Percentiles rank a stretch among this genome's conserved stretches.
These are phyloP conservation scores for Mesochorus sp. DNA, from an alignment of 2,888 invertebrate genomes.

Conservation along the genomic window DNA sequence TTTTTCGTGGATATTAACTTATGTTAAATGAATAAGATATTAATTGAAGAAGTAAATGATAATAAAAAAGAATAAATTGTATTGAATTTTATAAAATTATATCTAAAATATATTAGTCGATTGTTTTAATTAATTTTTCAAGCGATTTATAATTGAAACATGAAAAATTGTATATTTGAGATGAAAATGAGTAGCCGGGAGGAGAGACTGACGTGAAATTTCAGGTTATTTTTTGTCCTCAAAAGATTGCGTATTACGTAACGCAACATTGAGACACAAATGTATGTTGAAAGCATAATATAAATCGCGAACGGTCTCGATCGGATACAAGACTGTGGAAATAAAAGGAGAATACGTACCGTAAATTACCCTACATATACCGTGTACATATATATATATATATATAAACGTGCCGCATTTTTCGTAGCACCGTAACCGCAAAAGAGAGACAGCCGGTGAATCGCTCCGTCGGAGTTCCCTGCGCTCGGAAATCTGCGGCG, in stretches of 20 bases:
- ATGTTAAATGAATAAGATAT: too few species aligned
- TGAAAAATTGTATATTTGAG: too few species aligned
- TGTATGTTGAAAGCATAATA: background rate
- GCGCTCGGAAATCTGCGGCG: conserved; percentile 70
- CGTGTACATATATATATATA: background rate
- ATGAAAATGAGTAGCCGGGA: too few species aligned
- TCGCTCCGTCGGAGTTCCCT: conserved; percentile 56
- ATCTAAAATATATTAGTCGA: too few species aligned
- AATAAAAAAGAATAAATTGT: too few species aligned
- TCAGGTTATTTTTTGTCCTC: background rate
- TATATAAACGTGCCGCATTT: conserved; percentile 2
- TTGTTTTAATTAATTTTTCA: too few species aligned
- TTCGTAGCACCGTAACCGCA: conserved; percentile 47
- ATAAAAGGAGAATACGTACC: background rate
- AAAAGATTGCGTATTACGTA: background rate
- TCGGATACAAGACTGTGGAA: background rate
- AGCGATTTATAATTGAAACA: too few species aligned
- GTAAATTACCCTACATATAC: conserved; percentile 3
- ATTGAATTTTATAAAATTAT: too few species aligned
- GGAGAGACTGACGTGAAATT: background rate
- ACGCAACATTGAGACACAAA: background rate
- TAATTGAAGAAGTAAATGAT: too few species aligned
- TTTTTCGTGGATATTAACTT: too few species aligned
- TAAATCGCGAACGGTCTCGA: conserved; percentile 16
- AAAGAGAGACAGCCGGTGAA: conserved; percentile 31